Conservation (phyloP, 2,113 vertebrate species). For the Apus apus region DNA sequence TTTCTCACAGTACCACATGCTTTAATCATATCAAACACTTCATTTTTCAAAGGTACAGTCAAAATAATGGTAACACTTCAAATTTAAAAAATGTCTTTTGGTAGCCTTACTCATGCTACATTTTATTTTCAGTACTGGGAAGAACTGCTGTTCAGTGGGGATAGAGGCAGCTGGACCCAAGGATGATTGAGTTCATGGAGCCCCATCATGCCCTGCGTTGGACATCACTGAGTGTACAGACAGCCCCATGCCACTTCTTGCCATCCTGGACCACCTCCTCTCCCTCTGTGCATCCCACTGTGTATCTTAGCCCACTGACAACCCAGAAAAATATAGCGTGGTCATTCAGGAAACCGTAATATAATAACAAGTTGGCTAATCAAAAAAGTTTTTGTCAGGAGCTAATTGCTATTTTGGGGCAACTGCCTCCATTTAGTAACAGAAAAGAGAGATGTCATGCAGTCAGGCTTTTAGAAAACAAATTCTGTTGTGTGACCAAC, state of each 20-base stretch:
- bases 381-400: neutral
- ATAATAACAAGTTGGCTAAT: neutral
- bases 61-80: neutral
- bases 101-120: neutral
- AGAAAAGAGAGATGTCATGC: neutral
- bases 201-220: rapidly evolving
- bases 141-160: neutral
- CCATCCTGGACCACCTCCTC: neutral
- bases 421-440: neutral
- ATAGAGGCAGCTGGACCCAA: neutral
- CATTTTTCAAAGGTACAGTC: neutral
- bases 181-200: rapidly evolving
- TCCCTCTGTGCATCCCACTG: no score
- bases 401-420: neutral
- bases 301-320: neutral
- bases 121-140: neutral
- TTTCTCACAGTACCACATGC: neutral
- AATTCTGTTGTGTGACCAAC: neutral
- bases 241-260: neutral
- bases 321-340: rapidly evolving
- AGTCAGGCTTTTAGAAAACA: neutral
- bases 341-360: neutral
- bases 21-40: neutral
- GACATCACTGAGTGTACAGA: neutral
- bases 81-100: neutral